Conservation (phyloP, 2,888 invertebrate species). For the Odontocerum albicorne region DNA sequence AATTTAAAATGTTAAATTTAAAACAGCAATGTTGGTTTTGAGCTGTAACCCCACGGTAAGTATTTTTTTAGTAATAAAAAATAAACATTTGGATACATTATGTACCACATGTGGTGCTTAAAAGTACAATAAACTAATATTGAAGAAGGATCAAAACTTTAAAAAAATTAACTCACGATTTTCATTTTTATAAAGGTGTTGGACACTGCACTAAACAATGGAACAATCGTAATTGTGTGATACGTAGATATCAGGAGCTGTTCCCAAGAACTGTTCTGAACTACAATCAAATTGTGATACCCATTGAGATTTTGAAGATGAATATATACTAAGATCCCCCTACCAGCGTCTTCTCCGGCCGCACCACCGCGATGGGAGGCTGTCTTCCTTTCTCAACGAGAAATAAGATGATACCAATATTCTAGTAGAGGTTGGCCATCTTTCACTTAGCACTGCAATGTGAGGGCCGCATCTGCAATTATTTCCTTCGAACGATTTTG, state of each 20-base stretch:
- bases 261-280: neutral
- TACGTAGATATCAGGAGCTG: neutral
- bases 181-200: neutral
- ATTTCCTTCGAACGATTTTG: no score
- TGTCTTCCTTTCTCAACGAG: slow-evolving; percentile 1
- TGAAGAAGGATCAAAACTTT: no score
- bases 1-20: no score
- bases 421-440: neutral
- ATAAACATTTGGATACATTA: no score
- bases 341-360: neutral
- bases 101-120: no score
- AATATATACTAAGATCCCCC: neutral
- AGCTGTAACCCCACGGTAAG: no score
- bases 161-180: neutral
- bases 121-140: no score
- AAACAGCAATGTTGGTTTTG: no score
- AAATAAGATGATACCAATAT: slow-evolving; percentile 1
- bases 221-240: neutral
- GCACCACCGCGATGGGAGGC: neutral
- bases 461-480: neutral
- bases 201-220: neutral
- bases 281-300: neutral
- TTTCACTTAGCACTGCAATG: neutral
- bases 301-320: neutral
- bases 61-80: no score